Conservation (phyloP, 1,140 invertebrate species). For the Calycopis cecrops region DNA sequence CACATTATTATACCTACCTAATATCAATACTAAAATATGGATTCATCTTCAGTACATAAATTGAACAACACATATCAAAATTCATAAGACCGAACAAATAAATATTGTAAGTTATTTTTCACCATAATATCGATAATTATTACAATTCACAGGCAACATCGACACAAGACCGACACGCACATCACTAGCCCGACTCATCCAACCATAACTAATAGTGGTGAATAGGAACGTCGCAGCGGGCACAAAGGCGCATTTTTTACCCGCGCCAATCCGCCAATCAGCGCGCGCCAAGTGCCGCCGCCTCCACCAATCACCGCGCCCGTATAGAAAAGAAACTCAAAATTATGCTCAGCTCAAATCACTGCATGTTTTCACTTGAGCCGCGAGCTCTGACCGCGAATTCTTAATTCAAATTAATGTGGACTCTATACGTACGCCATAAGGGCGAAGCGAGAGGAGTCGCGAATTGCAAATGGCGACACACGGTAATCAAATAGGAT, state of each 20-base stretch:
- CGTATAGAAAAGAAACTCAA: slow-evolving; percentile 48
- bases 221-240: slow-evolving; percentile 47
- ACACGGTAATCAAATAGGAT: slow-evolving; percentile 47
- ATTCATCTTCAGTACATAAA: no score
- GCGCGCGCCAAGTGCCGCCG: slow-evolving; percentile 22
- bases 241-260: slow-evolving; percentile 57
- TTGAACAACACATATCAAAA: no score
- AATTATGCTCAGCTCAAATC: slow-evolving; percentile 50
- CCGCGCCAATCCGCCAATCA: slow-evolving; percentile 37
- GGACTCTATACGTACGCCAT: slow-evolving; percentile 22
- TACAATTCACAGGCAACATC: not conserved
- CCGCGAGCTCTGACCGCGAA: slow-evolving; percentile 41
- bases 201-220: slow-evolving; percentile 69
- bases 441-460: slow-evolving; percentile 14
- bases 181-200: slow-evolving; percentile 44
- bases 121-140: no score
- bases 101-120: no score
- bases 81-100: no score
- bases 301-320: slow-evolving; percentile 43
- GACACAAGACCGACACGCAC: slow-evolving; percentile 14
- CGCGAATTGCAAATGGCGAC: slow-evolving; percentile 57
- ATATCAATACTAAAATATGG: no score
- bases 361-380: slow-evolving; percentile 46
- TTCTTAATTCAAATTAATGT: slow-evolving; percentile 28
- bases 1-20: no score